Percentiles rank a stretch among this genome's conserved stretches.
Evolutionary conservation across 2,113 vertebrate species (phyloP).

Genomic region (Amphiprion ocellaris): DNA sequence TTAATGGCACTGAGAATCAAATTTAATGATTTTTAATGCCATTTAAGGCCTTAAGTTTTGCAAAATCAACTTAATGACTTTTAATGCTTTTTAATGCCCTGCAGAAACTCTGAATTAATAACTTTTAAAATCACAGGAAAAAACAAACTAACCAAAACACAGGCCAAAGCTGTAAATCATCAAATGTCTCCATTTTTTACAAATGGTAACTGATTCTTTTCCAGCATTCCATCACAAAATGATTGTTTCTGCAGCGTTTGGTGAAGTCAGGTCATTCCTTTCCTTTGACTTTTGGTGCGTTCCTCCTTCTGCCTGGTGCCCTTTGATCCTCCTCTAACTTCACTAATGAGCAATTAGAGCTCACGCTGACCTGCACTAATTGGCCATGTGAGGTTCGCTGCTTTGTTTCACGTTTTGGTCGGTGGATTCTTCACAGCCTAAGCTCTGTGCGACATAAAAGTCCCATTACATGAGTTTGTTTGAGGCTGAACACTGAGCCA

Average conservation of each 20-base stretch:
- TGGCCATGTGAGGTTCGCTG: slow-evolving; percentile 47
- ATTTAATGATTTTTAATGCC: no score
- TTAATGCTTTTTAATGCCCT: no score
- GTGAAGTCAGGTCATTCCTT: slow-evolving; percentile 67
- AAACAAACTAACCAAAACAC: no score
- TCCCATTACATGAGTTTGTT: slow-evolving; percentile 11
- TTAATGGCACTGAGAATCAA: no score
- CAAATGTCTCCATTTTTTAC: no score
- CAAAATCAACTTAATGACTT: no score
- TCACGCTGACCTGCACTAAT: slow-evolving; percentile 76
- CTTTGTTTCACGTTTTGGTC: slow-evolving; percentile 53
- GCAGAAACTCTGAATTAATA: no score
- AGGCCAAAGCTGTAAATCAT: no score
- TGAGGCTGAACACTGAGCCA: no score
- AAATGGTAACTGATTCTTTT: no score
- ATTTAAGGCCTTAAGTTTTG: no score
- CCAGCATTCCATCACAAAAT: not conserved
- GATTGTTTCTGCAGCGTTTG: slow-evolving; percentile 45
- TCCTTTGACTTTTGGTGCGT: slow-evolving; percentile 64
- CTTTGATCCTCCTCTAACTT: slow-evolving; percentile 74
- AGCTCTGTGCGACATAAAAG: slow-evolving; percentile 4
- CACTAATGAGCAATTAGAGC: slow-evolving; percentile 76
- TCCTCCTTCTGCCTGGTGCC: slow-evolving; percentile 56
- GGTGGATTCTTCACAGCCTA: slow-evolving; percentile 13
- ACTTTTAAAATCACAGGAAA: no score